These are phyloP conservation scores for Phymatocera aterrima DNA, from an alignment of 2,888 invertebrate species.

Conservation along the genomic window DNA sequence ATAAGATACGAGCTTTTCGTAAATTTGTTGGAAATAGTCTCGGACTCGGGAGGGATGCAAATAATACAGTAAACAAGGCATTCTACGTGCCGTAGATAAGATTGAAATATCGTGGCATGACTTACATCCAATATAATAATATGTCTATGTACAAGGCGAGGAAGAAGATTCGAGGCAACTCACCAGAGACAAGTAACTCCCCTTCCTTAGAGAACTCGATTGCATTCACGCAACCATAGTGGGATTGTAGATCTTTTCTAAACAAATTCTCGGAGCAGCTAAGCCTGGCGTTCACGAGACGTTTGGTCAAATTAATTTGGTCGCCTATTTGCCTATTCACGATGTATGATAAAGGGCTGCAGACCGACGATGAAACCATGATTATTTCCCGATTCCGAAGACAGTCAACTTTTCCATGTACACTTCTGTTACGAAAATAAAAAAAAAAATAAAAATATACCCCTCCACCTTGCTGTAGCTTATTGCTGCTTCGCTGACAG, in stretches of 20 bases:
- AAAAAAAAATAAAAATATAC: constrained; percentile 14
- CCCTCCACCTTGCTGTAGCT: constrained; percentile 30
- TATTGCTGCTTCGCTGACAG: constrained; percentile 40
- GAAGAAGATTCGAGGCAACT: constrained; percentile 58
- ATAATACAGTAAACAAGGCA: neutral
- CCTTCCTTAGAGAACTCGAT: constrained; percentile 95
- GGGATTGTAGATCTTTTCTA: constrained; percentile 89
- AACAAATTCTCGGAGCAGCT: constrained; percentile 85
- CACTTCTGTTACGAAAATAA: constrained; percentile 19
- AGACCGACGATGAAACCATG: constrained; percentile 75
- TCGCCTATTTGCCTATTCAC: constrained; percentile 80
- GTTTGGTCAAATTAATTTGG: constrained; percentile 78
- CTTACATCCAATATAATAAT: neutral
- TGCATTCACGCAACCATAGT: constrained; percentile 97
- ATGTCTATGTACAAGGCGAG: neutral
- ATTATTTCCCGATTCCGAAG: constrained; percentile 26
- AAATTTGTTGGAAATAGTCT: neutral
- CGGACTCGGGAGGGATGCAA: neutral
- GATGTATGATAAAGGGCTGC: constrained; percentile 80
- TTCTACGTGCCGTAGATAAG: neutral
- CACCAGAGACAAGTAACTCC: constrained; percentile 92
- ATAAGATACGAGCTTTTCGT: neutral
- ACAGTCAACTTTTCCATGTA: constrained; percentile 30
- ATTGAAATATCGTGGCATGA: neutral
- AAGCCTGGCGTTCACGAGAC: constrained; percentile 80